These are phyloP conservation scores for Corydoras maculifer DNA, from an alignment of 2,113 vertebrate species.

Conservation along the genomic window DNA sequence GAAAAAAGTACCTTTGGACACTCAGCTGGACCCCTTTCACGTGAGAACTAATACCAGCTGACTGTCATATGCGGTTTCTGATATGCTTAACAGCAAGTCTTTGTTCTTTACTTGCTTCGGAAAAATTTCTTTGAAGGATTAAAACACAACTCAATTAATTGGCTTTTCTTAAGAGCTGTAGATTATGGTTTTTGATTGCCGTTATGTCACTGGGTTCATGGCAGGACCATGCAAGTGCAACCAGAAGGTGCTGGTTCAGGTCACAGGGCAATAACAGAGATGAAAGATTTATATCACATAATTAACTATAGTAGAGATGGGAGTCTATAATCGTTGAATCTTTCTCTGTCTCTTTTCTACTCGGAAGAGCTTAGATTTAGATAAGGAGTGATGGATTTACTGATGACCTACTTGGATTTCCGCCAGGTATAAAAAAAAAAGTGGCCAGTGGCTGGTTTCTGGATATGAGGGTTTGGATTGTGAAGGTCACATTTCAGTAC, in stretches of 20 bases:
- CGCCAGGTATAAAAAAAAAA: too few species aligned
- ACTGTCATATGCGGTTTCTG: conserved; percentile 23
- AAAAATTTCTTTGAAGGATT: conserved; percentile 45
- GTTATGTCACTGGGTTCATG: neutral
- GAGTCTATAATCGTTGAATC: neutral
- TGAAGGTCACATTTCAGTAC: neutral
- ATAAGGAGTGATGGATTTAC: too few species aligned
- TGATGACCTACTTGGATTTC: too few species aligned
- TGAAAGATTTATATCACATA: too few species aligned
- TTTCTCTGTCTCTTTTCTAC: neutral
- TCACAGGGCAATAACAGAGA: neutral
- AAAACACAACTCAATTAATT: neutral
- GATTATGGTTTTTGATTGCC: neutral
- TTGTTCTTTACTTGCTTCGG: conserved; percentile 35
- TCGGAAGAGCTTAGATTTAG: conserved; percentile 8
- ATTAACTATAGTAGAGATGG: neutral
- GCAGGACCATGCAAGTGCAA: neutral
- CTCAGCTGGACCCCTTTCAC: conserved; percentile 17
- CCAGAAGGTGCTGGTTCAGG: neutral
- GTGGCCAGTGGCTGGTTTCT: neutral
- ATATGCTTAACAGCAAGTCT: conserved; percentile 35
- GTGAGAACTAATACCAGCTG: conserved; percentile 49
- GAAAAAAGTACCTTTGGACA: too few species aligned
- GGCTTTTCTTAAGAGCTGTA: neutral
- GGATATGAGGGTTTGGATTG: neutral